A percentile compares a stretch with the other conserved stretches of the same genome.
Conservation (phyloP, 1,140 invertebrate species). For the Orius insidiosus region DNA sequence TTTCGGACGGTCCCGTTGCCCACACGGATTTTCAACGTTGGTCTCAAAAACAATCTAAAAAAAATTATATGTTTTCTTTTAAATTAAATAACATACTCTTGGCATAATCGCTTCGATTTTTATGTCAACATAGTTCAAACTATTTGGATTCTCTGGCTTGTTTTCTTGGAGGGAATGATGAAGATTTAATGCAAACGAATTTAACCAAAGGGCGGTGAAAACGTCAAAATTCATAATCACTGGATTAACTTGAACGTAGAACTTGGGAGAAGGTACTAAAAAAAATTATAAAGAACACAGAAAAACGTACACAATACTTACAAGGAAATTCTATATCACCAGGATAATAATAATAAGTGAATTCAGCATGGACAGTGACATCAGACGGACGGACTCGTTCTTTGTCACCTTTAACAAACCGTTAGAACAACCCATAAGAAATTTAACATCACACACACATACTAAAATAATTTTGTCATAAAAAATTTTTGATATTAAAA, state of each 20-base stretch:
- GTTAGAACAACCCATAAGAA: too few species aligned
- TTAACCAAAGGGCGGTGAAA: conserved; percentile 76
- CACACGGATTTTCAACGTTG: conserved; percentile 38
- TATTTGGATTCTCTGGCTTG: conserved; percentile 24
- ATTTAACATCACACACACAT: too few species aligned
- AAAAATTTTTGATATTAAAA: too few species aligned
- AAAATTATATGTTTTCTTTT: too few species aligned
- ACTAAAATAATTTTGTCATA: too few species aligned
- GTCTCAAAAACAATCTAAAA: conserved; percentile 53
- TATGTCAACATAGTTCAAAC: conserved; percentile 62
- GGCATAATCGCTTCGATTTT: conserved; percentile 81
- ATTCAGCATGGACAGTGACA: conserved; percentile 81
- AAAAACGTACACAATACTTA: conserved; percentile 30
- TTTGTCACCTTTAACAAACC: conserved; percentile 47
- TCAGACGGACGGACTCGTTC: conserved; percentile 72
- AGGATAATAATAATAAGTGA: conserved; percentile 94
- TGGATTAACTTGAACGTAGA: conserved; percentile 80
- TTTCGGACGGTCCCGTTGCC: conserved; percentile 62
- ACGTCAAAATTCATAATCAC: conserved; percentile 70
- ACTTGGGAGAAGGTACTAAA: conserved; percentile 77
- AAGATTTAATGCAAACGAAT: conserved; percentile 80
- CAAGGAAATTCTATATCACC: conserved; percentile 82
- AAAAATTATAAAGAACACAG: conserved; percentile 19
- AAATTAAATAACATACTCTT: conserved; percentile 36
- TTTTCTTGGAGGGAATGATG: conserved; percentile 41